These are phyloP conservation scores for Calcarius lapponicus DNA, from an alignment of 2,797 vertebrate genomes.

Conservation along the genomic window DNA sequence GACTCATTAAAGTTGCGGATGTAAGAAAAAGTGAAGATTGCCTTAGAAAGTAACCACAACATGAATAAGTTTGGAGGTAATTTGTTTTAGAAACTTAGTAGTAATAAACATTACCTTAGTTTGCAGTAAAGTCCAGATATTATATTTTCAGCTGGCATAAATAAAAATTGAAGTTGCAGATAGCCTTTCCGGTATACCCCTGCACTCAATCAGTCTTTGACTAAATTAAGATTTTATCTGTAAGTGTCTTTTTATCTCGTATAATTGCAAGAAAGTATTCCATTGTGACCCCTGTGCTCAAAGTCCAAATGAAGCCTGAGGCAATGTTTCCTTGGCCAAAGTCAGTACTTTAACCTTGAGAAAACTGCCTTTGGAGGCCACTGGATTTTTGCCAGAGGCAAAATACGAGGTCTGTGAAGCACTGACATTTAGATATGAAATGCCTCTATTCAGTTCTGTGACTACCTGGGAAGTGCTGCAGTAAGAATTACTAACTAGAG, in stretches of 20 bases:
- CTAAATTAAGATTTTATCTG: slow-evolving; percentile 40
- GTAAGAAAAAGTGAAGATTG: not conserved
- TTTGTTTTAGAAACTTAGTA: not conserved
- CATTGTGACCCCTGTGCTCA: not conserved
- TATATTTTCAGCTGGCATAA: not conserved
- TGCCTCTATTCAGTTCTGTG: not conserved
- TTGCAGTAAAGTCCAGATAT: not conserved
- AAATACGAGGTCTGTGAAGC: not conserved
- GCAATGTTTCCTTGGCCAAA: not conserved
- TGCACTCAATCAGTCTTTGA: not conserved
- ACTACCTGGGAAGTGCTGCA: not conserved
- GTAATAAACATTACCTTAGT: not conserved
- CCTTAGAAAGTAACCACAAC: not conserved
- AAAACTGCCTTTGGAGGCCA: not conserved
- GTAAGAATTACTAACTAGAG: not conserved
- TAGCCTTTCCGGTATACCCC: not conserved
- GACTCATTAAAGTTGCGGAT: not conserved
- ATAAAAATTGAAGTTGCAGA: not conserved
- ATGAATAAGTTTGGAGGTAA: not conserved
- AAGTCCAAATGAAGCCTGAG: slow-evolving; percentile 3
- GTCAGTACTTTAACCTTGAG: not conserved
- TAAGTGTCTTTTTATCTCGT: not conserved
- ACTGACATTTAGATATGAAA: not conserved
- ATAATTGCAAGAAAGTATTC: not conserved
- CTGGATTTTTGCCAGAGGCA: not conserved